Evolutionary conservation across 2,797 vertebrate genomes (phyloP).

Genomic region (Acanthurus lineatus): DNA sequence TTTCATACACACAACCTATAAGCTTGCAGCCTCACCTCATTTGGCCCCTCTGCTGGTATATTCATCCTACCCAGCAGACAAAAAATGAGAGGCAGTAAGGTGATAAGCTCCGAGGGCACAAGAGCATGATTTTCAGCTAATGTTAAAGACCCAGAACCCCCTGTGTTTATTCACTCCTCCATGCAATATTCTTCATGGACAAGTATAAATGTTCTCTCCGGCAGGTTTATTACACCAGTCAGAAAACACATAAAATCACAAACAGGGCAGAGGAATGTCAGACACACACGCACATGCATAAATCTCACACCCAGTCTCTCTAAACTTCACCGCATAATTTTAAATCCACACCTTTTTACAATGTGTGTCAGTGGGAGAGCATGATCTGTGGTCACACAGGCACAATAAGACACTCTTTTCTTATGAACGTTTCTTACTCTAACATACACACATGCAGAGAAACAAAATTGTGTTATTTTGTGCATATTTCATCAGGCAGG

Average conservation of each 20-base stretch:
- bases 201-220: constrained; percentile 22
- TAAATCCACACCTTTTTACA: not conserved
- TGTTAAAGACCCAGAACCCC: constrained; percentile 35
- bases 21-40: constrained; percentile 44
- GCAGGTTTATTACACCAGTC: constrained; percentile 39
- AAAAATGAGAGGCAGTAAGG: constrained; percentile 30
- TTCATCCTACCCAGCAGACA: constrained; percentile 42
- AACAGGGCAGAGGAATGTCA: not conserved
- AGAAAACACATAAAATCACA: constrained; percentile 28
- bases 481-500: constrained; percentile 35
- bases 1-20: constrained; percentile 61
- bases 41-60: constrained; percentile 40
- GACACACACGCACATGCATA: not conserved
- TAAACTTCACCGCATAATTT: constrained; percentile 1
- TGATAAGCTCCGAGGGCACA: constrained; percentile 38
- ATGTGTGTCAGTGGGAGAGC: not conserved
- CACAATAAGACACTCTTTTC: constrained; percentile 1
- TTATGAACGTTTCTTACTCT: not conserved
- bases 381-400: not conserved
- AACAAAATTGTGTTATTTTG: constrained; percentile 23
- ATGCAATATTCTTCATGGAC: constrained; percentile 29
- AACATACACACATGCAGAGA: not conserved
- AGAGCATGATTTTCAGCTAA: constrained; percentile 34
- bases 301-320: not conserved
- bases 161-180: constrained; percentile 39